phyloP scores from a whole-genome alignment of 2,797 vertebrate genomes.

The Hippoglossus hippoglossus region DNA sequence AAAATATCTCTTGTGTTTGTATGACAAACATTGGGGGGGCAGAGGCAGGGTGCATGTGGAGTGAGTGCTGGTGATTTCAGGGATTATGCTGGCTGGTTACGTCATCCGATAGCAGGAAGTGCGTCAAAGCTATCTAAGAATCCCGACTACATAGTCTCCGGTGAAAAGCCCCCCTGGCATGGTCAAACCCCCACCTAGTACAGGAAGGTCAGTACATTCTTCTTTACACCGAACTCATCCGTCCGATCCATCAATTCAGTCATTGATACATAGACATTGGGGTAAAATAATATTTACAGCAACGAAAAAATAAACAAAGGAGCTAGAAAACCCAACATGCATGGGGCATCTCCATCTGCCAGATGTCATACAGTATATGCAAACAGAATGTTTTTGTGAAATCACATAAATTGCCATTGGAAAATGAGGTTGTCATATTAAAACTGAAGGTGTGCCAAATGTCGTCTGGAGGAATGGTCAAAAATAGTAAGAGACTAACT shows the following conservation, averaged over 20 bases:
- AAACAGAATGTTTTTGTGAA: constrained; percentile 54
- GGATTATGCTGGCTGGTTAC: constrained; percentile 74
- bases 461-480: constrained; percentile 46
- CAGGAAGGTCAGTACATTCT: constrained; percentile 72
- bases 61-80: constrained; percentile 77
- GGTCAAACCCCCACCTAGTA: constrained; percentile 47
- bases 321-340: constrained; percentile 76
- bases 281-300: constrained; percentile 78
- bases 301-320: constrained; percentile 66
- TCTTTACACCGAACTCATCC: constrained; percentile 57
- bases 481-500: constrained; percentile 42
- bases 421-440: constrained; percentile 46
- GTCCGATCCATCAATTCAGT: constrained; percentile 50
- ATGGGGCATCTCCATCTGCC: constrained; percentile 52
- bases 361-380: constrained; percentile 51
- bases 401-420: constrained; percentile 33
- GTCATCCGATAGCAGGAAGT: constrained; percentile 61
- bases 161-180: constrained; percentile 57
- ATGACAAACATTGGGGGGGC: constrained; percentile 78
- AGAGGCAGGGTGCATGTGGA: constrained; percentile 66
- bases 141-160: constrained; percentile 45
- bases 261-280: constrained; percentile 54
- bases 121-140: constrained; percentile 53
- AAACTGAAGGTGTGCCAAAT: constrained; percentile 47
- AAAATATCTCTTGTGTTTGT: constrained; percentile 78